Percentiles rank a stretch among this genome's conserved stretches.
phyloP scores from a whole-genome alignment of 2,113 vertebrate genomes.

The Brienomyrus brachyistius region DNA sequence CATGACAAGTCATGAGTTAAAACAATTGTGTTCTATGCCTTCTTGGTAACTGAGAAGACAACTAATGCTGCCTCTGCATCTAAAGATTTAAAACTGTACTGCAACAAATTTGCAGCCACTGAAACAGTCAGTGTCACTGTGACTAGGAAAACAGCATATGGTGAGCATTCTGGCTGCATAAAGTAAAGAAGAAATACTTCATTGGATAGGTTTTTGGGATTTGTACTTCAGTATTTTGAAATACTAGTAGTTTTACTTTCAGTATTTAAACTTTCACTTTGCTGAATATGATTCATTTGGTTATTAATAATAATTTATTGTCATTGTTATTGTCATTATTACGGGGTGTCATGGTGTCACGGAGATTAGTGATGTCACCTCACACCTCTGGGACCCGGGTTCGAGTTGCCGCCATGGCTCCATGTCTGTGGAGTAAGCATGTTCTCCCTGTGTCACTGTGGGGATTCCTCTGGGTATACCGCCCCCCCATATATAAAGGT shows the following conservation, averaged over 20 bases:
- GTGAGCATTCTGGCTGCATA: neutral
- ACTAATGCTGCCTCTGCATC: neutral
- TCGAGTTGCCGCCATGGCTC: neutral
- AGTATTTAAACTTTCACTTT: neutral
- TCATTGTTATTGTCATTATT: too few relatives aligned
- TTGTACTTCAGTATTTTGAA: too few relatives aligned
- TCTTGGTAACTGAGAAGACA: neutral
- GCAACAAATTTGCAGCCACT: neutral
- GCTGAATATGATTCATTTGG: neutral
- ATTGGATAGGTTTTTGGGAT: too few relatives aligned
- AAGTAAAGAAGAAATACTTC: too few relatives aligned
- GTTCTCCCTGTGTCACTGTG: neutral
- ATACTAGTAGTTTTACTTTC: neutral
- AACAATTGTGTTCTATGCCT: neutral
- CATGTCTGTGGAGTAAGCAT: neutral
- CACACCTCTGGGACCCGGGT: neutral
- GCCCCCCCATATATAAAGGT: neutral
- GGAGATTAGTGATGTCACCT: neutral
- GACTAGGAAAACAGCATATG: neutral
- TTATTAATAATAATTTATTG: neutral
- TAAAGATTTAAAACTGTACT: neutral
- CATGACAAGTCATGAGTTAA: neutral
- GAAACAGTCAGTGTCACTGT: neutral
- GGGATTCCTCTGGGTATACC: neutral
- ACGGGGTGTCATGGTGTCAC: neutral